These are phyloP conservation scores for Tragelaphus buxtoni DNA, from an alignment of 2,113 vertebrate species.

Conservation along the genomic window DNA sequence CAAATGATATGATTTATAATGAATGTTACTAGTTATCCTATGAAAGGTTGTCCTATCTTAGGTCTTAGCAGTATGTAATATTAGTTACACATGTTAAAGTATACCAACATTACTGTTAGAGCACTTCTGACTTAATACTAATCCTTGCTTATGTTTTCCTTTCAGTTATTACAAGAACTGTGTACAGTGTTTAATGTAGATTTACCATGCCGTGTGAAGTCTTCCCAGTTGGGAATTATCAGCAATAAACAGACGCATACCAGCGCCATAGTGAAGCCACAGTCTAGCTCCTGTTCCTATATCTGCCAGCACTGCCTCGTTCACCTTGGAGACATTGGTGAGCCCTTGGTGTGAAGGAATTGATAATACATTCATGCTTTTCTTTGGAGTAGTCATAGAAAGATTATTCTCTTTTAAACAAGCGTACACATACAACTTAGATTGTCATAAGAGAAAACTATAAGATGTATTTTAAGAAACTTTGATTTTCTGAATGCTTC, in stretches of 20 bases:
- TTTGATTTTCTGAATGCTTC: background rate
- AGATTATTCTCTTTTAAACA: background rate
- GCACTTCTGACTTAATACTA: background rate
- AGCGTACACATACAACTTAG: background rate
- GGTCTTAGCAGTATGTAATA: background rate
- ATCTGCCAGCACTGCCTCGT: constrained; percentile 99
- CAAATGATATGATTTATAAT: background rate
- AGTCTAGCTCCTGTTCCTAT: constrained; percentile 98
- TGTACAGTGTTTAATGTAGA: constrained; percentile 99
- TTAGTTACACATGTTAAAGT: background rate
- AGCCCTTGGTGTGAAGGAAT: constrained; percentile 66
- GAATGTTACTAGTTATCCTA: background rate
- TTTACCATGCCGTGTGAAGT: constrained; percentile 96
- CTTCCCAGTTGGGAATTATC: constrained; percentile 98
- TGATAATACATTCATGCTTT: rapidly evolving
- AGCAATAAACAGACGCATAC: constrained; percentile 93
- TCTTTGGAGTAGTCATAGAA: background rate
- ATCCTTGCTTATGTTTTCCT: constrained; percentile 48
- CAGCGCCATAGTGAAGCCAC: constrained; percentile 95
- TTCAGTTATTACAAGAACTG: constrained; percentile 95
- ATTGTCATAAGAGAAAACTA: background rate
- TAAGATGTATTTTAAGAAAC: constrained; percentile 40
- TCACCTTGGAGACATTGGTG: constrained; percentile 98
- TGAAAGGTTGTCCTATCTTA: background rate
- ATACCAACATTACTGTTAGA: background rate